These are phyloP conservation scores for Thereva unica DNA, from an alignment of 2,888 invertebrate genomes.

Conservation along the genomic window DNA sequence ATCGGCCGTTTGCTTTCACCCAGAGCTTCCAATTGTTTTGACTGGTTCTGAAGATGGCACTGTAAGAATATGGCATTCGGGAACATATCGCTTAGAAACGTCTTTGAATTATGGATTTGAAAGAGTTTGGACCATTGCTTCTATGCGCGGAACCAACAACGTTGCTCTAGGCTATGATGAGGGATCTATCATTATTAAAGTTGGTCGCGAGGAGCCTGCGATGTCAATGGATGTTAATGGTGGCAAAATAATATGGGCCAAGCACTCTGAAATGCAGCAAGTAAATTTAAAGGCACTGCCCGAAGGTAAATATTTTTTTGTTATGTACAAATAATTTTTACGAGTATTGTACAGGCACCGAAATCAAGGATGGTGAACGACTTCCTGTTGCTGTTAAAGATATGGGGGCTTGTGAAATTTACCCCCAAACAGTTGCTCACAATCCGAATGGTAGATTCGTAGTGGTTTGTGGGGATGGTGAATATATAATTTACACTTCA, in stretches of 20 bases:
- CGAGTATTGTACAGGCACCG: constrained; percentile 59
- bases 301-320: constrained; percentile 61
- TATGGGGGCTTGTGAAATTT: constrained; percentile 99
- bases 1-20: constrained; percentile 94
- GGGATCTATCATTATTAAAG: constrained; percentile 58
- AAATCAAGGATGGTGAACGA: constrained; percentile 88
- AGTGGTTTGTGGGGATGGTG: constrained; percentile 98
- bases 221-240: constrained; percentile 99
- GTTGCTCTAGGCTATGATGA: constrained; percentile 82
- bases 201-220: constrained; percentile 96
- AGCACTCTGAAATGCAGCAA: constrained; percentile 97
- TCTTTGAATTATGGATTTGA: constrained; percentile 98
- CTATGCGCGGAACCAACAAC: constrained; percentile 92
- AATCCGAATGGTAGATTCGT: constrained; percentile 94
- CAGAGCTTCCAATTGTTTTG: constrained; percentile 93
- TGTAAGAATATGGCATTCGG: constrained; percentile 97
- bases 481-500: constrained; percentile 99
- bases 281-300: constrained; percentile 86
- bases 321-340: background rate
- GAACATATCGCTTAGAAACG: constrained; percentile 94
- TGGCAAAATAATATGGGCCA: constrained; percentile 99
- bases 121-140: constrained; percentile 95
- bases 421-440: constrained; percentile 97
- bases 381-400: constrained; percentile 95
- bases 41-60: constrained; percentile 99